Conservation (phyloP, 2,113 vertebrate genomes). For the Caracal caracal region DNA sequence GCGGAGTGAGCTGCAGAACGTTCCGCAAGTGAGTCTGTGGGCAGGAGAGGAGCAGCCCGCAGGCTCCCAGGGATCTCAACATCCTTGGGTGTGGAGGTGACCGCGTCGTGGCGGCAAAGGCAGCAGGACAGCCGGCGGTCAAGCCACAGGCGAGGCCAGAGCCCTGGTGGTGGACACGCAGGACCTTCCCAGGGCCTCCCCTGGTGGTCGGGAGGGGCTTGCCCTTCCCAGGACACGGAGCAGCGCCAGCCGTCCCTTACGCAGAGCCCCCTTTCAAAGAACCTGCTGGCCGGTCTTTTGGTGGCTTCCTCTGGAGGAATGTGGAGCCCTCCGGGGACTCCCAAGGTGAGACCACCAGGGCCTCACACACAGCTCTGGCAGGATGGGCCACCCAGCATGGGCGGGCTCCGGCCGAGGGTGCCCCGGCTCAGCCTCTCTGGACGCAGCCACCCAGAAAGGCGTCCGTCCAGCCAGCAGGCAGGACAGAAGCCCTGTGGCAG, state of each 20-base stretch:
- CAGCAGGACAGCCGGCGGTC: neutral
- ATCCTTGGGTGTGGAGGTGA: neutral
- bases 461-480: neutral
- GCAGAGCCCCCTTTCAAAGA: neutral
- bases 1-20: neutral
- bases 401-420: neutral
- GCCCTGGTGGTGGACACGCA: neutral
- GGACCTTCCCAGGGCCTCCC: neutral
- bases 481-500: neutral
- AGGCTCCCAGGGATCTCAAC: neutral
- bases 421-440: neutral
- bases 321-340: neutral
- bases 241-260: neutral
- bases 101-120: neutral
- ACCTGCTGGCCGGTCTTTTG: no score
- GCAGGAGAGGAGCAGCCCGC: neutral
- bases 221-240: neutral
- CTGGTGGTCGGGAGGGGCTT: neutral
- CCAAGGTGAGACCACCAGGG: no score
- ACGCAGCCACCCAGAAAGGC: neutral
- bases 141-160: no score
- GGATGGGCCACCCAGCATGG: neutral
- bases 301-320: neutral
- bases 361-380: neutral
- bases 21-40: neutral